These are phyloP conservation scores for Odontocerum albicorne DNA, from an alignment of 2,888 invertebrate genomes.

Conservation along the genomic window DNA sequence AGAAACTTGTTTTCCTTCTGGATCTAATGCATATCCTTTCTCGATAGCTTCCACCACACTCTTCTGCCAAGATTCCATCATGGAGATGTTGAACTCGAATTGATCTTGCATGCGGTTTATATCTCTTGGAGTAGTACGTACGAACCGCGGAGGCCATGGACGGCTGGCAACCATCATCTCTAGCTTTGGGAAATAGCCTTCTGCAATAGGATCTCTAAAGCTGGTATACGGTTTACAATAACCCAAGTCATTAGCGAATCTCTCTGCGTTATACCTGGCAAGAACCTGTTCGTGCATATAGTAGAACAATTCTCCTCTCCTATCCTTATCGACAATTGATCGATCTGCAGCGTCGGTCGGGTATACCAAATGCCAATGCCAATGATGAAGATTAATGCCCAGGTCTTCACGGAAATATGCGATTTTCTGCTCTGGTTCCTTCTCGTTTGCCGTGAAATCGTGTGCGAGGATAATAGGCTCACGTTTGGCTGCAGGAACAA, in stretches of 20 bases:
- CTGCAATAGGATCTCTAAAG: conserved; percentile 50
- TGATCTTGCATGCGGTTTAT: conserved; percentile 37
- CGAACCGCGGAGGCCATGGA: conserved; percentile 38
- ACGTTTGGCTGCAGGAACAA: conserved; percentile 62
- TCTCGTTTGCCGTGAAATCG: conserved; percentile 73
- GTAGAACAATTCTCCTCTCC: no score
- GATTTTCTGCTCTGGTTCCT: conserved; percentile 76
- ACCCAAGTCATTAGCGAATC: conserved; percentile 40
- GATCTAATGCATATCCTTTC: conserved; percentile 46
- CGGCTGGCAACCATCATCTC: conserved; percentile 37
- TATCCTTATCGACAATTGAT: conserved; percentile 58
- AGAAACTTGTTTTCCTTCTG: conserved; percentile 58
- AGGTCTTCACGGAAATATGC: conserved; percentile 86
- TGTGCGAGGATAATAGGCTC: conserved; percentile 70
- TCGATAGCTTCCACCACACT: conserved; percentile 46
- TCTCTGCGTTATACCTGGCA: conserved; percentile 43
- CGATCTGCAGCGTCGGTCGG: conserved; percentile 67
- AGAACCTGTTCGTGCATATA: conserved; percentile 47
- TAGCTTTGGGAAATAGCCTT: conserved; percentile 44
- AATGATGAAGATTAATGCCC: conserved; percentile 85
- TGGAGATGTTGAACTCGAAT: conserved; percentile 39
- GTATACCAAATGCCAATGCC: conserved; percentile 91
- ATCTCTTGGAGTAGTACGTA: conserved; percentile 35
- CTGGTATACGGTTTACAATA: conserved; percentile 37
- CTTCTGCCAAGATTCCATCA: conserved; percentile 44